Conservation (phyloP, 92 coral and sea anemone genomes). For the Paragorgia papillata region DNA sequence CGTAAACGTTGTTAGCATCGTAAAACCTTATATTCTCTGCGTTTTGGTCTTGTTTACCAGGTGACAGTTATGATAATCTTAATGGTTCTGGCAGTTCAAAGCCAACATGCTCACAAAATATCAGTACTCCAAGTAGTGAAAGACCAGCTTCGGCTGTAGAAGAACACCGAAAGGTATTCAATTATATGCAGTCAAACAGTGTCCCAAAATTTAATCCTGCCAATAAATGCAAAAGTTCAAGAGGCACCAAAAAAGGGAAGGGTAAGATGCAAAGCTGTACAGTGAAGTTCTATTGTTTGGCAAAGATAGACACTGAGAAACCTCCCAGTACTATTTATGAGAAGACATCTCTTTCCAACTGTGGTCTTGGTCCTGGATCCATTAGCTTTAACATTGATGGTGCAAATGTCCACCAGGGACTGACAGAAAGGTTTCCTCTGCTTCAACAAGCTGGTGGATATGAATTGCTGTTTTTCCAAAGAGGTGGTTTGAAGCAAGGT, state of each 20-base stretch:
- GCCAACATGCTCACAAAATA: too few species aligned
- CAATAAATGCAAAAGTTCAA: background rate
- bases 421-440: constrained; percentile 22
- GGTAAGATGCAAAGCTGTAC: constrained; percentile 24
- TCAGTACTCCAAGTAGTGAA: too few species aligned
- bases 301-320: background rate
- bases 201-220: background rate
- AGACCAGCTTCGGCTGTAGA: too few species aligned
- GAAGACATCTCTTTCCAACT: background rate
- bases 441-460: constrained; percentile 58
- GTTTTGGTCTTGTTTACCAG: too few species aligned
- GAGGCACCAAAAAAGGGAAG: background rate
- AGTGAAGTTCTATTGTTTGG: constrained; percentile 39
- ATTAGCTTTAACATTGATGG: too few species aligned
- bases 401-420: background rate
- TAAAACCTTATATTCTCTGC: too few species aligned
- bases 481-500: constrained; percentile 66
- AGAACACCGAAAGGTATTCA: constrained; percentile 45
- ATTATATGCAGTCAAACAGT: constrained; percentile 25
- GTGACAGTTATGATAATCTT: too few species aligned
- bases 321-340: constrained; percentile 31
- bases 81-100: too few species aligned
- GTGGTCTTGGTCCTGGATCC: background rate
- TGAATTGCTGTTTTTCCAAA: constrained; percentile 63
- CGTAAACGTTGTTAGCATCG: too few species aligned